Evolutionary conservation across 2,797 vertebrate genomes (phyloP), one percentile per base, ranked within the genome.

Genomic region (Acanthiza pusilla): DNA sequence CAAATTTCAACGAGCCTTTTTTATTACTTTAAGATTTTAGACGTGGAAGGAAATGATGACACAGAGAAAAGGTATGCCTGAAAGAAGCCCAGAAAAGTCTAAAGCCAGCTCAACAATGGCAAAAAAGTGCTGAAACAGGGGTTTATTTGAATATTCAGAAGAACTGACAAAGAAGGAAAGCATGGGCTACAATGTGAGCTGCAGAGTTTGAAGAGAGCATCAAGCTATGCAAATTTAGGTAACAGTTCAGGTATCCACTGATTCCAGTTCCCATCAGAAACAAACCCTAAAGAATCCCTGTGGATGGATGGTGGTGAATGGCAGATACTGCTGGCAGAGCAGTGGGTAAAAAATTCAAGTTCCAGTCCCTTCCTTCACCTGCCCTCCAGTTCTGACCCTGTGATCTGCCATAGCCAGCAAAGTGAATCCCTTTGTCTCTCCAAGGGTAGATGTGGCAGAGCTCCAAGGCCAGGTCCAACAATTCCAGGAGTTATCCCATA

Each of bases 361-460:
- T 85, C 17, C n/a, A 74, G 27, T n/a, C 32, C 58, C 23, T 71
- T 81, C 9, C 17, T 20, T 3, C 8, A 21, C 8, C 10, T 3
- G 2, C 48, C n/a, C 67, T 57, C 21, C 29, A 12, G 38, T 77
- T 54, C 42, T 48, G n/a, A 77, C 29, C 29, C 42, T 38, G 32
- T 11, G 34, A 48, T 22, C 53, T 63, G 57, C 34, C n/a, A 30
- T 0, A 38, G 40, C 51, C 65, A 2, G 2, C 27, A n/a, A 22
- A 40, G 65, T 42, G n/a, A 54, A 62, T 17, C 55, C 26, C 23
- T 51, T 21, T 9, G 51, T 36, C 21, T 42, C 70, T 84, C 32
- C 0, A 0, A 63, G 17, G 10, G 13, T 7, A 54, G 12, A 50
- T 15, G 11, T 16, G 23, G 36, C 51, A 20, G 5, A 40, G n/a